Base-by-base conservation (phyloP, 92 coral and sea anemone species). In the Porites cylindrica region DNA sequence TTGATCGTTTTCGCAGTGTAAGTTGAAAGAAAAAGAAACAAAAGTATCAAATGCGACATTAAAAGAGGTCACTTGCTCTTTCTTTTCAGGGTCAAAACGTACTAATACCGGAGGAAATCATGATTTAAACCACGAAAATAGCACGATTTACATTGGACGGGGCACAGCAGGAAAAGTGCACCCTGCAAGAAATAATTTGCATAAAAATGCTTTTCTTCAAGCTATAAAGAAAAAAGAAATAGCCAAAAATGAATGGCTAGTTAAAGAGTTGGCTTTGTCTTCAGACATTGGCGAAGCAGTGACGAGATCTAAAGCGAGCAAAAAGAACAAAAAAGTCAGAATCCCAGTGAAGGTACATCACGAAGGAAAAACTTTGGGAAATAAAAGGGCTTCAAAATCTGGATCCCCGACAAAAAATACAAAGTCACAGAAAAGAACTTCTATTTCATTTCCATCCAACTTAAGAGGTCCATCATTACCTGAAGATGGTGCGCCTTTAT, bases 401-500 rank as follows among this genome's bases (percentile, higher is more conserved):
- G 56, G 19, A 9, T 12, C 43, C 12, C 43, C 43, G 4, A 19
- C 12, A 26, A 56, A 38, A 11, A 53, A 47, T 17, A 24, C 32
- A 54, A 71, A 23, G 12, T 16, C 70, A 10, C 77, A 70, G 58
- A 82, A 82, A 82, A 70, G 78, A 72, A 60, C 86, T 9, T 70
- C 78, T 0, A 83, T 83, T 20, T 38, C 73, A 21, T 63, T 60
- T 29, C 87, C 81, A n/a, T 71, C 68, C 18, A 56, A 13, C 18
- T 2, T 43, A 58, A 50, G n/a, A 29, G 78, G n/a, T 3, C 38
- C 10, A 71, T 21, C 78, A 14, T 19, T n/a, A 16, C 77, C 73
- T 62, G 81, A 51, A 7, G 50, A 85, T 54, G 47, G n/a, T 21
- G 73, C 76, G 63, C 92, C 88, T 65, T 66, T 93, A 20, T 88